Evolutionary conservation across 2,797 vertebrate genomes (phyloP).

Genomic region (Crocodylus rhombifer): DNA sequence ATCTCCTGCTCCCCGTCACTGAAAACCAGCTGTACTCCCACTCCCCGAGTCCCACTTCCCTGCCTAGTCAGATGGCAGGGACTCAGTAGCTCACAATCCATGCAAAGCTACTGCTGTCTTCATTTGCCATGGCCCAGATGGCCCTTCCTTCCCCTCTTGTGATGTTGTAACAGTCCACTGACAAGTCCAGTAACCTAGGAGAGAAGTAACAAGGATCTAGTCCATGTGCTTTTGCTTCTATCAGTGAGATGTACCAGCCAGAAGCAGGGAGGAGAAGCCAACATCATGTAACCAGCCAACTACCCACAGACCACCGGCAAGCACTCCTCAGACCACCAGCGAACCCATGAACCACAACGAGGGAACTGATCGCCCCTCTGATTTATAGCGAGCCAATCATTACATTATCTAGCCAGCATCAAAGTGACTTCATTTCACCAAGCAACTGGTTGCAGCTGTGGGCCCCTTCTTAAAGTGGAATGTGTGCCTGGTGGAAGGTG

Average conservation of each 20-base stretch:
- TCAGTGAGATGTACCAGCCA: slow-evolving; percentile 3
- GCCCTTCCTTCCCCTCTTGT: neutral
- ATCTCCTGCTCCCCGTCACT: neutral
- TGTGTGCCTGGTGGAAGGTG: neutral
- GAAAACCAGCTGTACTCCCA: neutral
- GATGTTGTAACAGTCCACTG: neutral
- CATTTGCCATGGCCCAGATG: neutral
- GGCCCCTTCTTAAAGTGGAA: neutral
- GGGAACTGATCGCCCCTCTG: neutral
- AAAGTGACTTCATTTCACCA: neutral
- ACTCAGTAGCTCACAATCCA: neutral
- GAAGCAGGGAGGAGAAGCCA: neutral
- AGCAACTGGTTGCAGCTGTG: neutral
- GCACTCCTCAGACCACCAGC: neutral
- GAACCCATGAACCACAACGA: accelerated
- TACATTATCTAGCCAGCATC: neutral
- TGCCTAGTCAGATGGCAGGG: neutral
- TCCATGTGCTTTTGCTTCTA: neutral
- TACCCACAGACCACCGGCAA: neutral
- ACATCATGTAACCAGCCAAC: neutral
- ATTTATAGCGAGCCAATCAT: neutral
- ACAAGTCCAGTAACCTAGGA: neutral
- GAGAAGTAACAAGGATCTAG: accelerated
- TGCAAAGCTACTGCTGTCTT: neutral
- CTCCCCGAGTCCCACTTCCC: neutral